A percentile compares a stretch with the other conserved stretches of the same genome.
Conservation (phyloP, 2,797 vertebrate genomes). For the Chaetophractus vellerosus region DNA sequence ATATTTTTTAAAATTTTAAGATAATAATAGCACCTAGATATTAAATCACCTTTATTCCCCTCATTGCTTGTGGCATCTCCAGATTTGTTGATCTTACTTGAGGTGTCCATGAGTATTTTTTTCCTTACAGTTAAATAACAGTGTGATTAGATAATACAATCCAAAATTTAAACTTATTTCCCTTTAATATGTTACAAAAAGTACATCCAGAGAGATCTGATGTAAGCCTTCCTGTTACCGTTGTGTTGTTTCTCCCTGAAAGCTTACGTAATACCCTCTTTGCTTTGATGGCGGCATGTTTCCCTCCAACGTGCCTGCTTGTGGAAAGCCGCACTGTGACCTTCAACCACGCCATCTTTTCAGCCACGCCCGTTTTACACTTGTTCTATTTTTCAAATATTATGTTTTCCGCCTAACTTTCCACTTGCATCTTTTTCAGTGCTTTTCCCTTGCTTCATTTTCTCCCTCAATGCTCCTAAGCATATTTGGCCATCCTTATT, state of each 20-base stretch:
- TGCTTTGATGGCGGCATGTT: accelerated
- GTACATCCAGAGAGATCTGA: no score
- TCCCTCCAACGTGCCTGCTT: accelerated
- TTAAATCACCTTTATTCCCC: not conserved
- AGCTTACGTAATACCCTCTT: not conserved
- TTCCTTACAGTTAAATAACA: accelerated
- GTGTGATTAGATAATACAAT: accelerated
- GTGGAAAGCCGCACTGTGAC: accelerated
- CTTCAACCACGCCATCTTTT: accelerated
- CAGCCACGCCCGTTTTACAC: accelerated
- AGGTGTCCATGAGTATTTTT: not conserved
- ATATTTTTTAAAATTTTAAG: not conserved
- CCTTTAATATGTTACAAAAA: no score
- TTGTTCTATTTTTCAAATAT: not conserved
- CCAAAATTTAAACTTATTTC: not conserved
- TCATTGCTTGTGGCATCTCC: not conserved
- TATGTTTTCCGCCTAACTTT: no score
- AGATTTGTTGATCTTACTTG: not conserved
- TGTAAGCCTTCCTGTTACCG: not conserved
- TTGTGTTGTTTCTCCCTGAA: not conserved
- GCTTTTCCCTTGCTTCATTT: not conserved
- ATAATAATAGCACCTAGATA: not conserved
- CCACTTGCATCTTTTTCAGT: not conserved
- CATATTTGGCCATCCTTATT: not conserved
- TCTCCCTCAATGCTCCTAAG: accelerated